Conservation (phyloP, 2,797 vertebrate genomes). For the Botia kubotai region DNA sequence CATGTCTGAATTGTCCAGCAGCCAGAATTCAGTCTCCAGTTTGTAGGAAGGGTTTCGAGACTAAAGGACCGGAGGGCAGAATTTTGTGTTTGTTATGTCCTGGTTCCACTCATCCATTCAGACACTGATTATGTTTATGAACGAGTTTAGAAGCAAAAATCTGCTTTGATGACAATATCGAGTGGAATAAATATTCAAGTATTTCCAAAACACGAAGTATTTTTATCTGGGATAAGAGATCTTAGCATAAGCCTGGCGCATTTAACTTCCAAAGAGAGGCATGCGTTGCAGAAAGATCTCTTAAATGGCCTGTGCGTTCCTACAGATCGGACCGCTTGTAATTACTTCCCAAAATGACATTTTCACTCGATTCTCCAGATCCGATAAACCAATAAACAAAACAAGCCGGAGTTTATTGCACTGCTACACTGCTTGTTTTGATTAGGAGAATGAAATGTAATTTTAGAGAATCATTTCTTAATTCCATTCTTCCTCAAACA, state of each 20-base stretch:
- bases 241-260: not conserved
- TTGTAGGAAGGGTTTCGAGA: not conserved
- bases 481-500: not conserved
- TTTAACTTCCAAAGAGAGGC: not conserved
- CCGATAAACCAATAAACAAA: not conserved
- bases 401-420: conserved; percentile 3
- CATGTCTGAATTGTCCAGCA: not conserved
- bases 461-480: not conserved
- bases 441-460: not conserved
- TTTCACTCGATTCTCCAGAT: not conserved
- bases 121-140: conserved; percentile 4
- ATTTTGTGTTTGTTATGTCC: not conserved
- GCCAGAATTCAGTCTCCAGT: not conserved
- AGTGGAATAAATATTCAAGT: not conserved
- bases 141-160: not conserved
- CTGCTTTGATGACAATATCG: not conserved
- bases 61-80: not conserved
- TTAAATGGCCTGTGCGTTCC: not conserved
- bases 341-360: not conserved
- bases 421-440: not conserved
- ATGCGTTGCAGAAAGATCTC: not conserved
- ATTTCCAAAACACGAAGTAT: not conserved
- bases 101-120: not conserved
- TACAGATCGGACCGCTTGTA: not conserved
- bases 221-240: not conserved